phyloP scores from a whole-genome alignment of 2,113 vertebrate species.

The Amphilophus citrinellus region DNA sequence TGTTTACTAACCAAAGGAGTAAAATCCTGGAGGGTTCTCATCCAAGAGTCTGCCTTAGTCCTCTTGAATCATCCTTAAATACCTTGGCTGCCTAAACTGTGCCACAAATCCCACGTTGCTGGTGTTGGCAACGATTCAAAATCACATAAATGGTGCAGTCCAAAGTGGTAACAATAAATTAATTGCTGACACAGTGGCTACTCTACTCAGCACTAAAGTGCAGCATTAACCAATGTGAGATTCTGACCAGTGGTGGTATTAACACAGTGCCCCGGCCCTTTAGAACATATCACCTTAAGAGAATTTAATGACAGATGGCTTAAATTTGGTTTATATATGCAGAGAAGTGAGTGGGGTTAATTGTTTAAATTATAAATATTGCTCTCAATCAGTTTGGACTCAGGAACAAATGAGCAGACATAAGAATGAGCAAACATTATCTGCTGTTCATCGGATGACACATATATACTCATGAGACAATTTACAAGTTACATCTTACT shows the following conservation, averaged over 20 bases:
- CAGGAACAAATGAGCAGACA: background rate
- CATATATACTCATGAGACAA: background rate
- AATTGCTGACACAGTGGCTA: slow-evolving; percentile 5
- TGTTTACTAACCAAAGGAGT: slow-evolving; percentile 2
- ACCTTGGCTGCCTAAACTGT: background rate
- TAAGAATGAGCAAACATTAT: background rate
- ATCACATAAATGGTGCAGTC: background rate
- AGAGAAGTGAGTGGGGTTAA: slow-evolving; percentile 13
- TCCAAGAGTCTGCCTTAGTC: background rate
- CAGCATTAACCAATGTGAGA: background rate
- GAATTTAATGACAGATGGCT: background rate
- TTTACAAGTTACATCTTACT: too few relatives aligned
- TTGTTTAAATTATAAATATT: slow-evolving; percentile 22
- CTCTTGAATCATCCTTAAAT: background rate
- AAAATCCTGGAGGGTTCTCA: background rate
- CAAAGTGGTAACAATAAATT: background rate
- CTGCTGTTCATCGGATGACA: slow-evolving; percentile 27
- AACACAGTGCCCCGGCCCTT: background rate
- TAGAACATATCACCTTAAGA: background rate
- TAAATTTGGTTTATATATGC: background rate
- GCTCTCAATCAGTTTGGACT: background rate
- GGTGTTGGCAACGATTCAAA: background rate
- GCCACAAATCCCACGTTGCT: background rate
- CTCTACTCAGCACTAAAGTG: background rate
- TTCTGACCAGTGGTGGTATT: slow-evolving; percentile 3